These are phyloP conservation scores for Poeciliopsis gracilis DNA, from an alignment of 2,797 vertebrate species.

Conservation along the genomic window DNA sequence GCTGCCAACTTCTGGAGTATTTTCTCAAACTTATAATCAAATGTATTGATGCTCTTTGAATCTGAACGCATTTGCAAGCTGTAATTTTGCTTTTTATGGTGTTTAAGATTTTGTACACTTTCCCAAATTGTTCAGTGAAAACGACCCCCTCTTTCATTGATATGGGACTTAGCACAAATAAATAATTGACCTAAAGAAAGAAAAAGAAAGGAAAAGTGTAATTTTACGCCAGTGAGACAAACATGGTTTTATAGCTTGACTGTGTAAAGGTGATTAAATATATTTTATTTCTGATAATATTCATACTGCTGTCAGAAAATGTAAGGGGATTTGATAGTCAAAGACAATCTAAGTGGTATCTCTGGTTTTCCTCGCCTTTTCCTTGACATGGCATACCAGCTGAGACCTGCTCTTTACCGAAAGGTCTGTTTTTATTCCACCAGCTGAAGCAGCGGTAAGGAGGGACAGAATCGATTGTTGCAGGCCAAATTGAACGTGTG, in stretches of 20 bases:
- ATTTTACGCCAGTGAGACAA: neutral
- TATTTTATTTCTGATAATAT: neutral
- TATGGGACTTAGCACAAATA: neutral
- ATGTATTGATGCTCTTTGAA: neutral
- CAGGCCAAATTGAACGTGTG: constrained; percentile 83
- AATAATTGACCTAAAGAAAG: neutral
- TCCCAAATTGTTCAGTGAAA: neutral
- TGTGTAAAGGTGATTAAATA: neutral
- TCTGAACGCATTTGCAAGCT: neutral
- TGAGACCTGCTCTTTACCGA: constrained; percentile 77
- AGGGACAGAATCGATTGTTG: constrained; percentile 83
- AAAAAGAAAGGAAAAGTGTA: neutral
- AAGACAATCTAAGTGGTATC: constrained; percentile 32
- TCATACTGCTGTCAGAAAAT: constrained; percentile 18
- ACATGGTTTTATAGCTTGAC: neutral
- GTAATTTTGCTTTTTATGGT: neutral
- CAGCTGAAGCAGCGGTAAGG: constrained; percentile 72
- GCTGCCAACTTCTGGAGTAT: neutral
- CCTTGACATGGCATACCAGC: constrained; percentile 65
- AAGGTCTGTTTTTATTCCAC: constrained; percentile 78
- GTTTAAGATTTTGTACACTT: too few species aligned
- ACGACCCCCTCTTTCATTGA: neutral
- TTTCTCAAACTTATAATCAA: neutral
- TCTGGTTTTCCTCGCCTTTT: constrained; percentile 39
- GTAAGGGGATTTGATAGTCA: constrained; percentile 19